These are phyloP conservation scores for Lomographa bimaculata DNA, from an alignment of 2,888 invertebrate genomes.

Conservation along the genomic window DNA sequence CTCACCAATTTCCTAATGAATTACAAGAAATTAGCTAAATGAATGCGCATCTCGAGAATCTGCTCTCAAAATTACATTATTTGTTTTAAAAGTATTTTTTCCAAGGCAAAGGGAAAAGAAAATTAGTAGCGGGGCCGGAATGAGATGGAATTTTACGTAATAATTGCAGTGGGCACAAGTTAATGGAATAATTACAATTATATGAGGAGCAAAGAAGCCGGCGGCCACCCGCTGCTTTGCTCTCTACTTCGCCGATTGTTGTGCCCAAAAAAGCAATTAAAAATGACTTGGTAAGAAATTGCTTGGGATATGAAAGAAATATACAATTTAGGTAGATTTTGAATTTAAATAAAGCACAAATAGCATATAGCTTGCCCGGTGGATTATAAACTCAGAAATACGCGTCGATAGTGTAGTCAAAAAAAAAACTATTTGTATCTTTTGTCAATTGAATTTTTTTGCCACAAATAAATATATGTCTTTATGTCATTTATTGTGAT, in stretches of 20 bases:
- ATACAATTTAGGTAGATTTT: slow-evolving; percentile 29
- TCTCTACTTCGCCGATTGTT: slow-evolving; percentile 69
- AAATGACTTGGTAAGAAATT: slow-evolving; percentile 67
- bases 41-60: slow-evolving; percentile 3
- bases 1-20: slow-evolving; percentile 3
- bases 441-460: too few relatives aligned
- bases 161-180: slow-evolving; percentile 73
- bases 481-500: too few relatives aligned
- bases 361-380: too few relatives aligned
- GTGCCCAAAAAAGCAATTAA: slow-evolving; percentile 78
- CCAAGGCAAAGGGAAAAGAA: slow-evolving; percentile 21
- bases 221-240: slow-evolving; percentile 72
- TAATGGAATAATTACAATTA: slow-evolving; percentile 82
- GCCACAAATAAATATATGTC: too few relatives aligned
- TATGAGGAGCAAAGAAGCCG: slow-evolving; percentile 69
- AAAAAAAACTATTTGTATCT: too few relatives aligned
- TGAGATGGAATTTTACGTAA: slow-evolving; percentile 64
- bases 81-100: slow-evolving; percentile 22
- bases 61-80: slow-evolving; percentile 19
- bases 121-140: slow-evolving; percentile 45
- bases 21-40: slow-evolving; percentile 9
- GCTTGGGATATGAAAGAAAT: slow-evolving; percentile 59
- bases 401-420: too few relatives aligned
- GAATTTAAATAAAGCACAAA: neutral
- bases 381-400: too few relatives aligned